A percentile compares a stretch with the other conserved stretches of the same genome.
Evolutionary conservation across 2,113 vertebrate species (phyloP).

Genomic region (Limnothrissa miodon): DNA sequence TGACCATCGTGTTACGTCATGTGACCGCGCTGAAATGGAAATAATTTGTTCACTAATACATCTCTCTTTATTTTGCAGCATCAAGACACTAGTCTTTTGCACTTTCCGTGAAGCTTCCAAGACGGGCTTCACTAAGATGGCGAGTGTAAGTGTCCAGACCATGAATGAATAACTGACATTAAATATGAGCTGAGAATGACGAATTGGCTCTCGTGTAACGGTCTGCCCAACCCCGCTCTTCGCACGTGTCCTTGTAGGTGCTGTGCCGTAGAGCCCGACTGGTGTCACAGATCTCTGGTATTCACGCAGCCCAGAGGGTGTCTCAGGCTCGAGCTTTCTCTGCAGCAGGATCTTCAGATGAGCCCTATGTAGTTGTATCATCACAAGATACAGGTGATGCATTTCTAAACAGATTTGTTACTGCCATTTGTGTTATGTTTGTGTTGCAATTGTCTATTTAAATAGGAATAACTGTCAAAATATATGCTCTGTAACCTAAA

Average conservation of each 20-base stretch:
- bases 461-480: no score
- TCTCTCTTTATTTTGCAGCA: background rate
- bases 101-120: background rate
- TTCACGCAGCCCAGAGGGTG: slow-evolving; percentile 73
- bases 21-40: background rate
- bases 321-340: slow-evolving; percentile 78
- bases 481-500: background rate
- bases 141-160: slow-evolving; percentile 42
- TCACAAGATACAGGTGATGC: slow-evolving; percentile 80
- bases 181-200: background rate
- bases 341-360: slow-evolving; percentile 85
- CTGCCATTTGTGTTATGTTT: background rate
- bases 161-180: no score
- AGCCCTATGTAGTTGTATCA: slow-evolving; percentile 79
- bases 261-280: slow-evolving; percentile 80
- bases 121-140: slow-evolving; percentile 28
- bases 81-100: slow-evolving; percentile 5
- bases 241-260: slow-evolving; percentile 70
- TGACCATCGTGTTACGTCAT: background rate
- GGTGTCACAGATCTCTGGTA: slow-evolving; percentile 75
- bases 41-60: background rate
- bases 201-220: background rate
- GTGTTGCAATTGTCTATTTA: no score
- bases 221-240: background rate
- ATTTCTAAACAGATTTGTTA: background rate